Conservation (phyloP, 2,113 vertebrate genomes). For the Heterochromis multidens region DNA sequence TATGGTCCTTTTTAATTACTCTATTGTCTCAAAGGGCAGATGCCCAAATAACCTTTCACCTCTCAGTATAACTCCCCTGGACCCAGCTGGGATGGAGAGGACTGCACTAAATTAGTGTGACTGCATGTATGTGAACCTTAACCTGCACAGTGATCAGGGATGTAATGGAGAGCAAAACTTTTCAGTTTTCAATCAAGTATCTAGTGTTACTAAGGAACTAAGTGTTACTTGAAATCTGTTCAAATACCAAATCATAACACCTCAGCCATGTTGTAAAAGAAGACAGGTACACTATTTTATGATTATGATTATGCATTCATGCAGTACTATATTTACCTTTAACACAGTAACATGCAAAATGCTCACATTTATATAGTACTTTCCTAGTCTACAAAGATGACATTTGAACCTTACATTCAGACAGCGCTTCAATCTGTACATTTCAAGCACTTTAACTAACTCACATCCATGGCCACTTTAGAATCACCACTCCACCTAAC, state of each 20-base stretch:
- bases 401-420: neutral
- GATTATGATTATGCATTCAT: too few species aligned
- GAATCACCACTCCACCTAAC: neutral
- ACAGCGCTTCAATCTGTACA: neutral
- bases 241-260: neutral
- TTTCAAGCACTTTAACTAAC: neutral
- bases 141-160: neutral
- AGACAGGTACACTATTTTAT: neutral
- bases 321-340: too few species aligned
- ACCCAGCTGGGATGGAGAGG: constrained; percentile 55
- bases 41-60: constrained; percentile 20
- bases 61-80: constrained; percentile 30
- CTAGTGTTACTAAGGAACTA: neutral
- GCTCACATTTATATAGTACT: neutral
- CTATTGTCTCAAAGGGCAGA: constrained; percentile 67
- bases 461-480: neutral
- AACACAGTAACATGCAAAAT: too few species aligned
- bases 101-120: neutral
- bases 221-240: too few species aligned
- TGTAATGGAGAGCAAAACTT: neutral
- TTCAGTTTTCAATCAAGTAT: neutral
- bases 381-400: neutral
- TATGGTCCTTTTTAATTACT: constrained; percentile 64
- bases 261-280: neutral
- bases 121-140: neutral